Evolutionary conservation across 2,797 vertebrate genomes (phyloP), one percentile per base, ranked within the genome.

Genomic region (Hoplostethus atlanticus): DNA sequence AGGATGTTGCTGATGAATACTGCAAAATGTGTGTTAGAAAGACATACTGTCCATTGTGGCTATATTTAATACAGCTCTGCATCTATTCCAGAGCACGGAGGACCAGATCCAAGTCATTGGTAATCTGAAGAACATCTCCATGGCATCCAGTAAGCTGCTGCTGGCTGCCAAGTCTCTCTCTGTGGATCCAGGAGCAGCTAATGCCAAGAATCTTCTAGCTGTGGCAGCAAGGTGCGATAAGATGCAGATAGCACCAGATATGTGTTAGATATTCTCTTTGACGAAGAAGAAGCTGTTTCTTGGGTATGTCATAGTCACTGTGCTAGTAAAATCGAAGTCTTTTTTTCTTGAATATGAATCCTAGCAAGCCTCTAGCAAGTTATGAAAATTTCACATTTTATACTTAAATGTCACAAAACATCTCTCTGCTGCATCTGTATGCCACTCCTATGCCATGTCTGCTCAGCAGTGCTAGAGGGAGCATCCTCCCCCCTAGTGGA

Each of bases 91-190:
- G 98, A 97, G 95, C n/a, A 96, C 97, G 89, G 98, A 99, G 15
- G 98, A 99, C 92, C 97, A 99, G 94, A 97, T 99, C 79, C 98
- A 99, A 91, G 98, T 99, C 69, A 97, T 99, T 81, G 97, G 98
- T 68, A 99, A 98, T 91, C 96, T 99, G 83, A 99, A 99, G 92
- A 99, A 97, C 79, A 99, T 99, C 92, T 99, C 98, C 0, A 99
- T 99, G 98, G 97, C 98, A 1, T 99, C 98, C 85, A 99, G 97
- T 92, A 99, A 99, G 85, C 93, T 99, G 76, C 90, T 99, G 63
- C 89, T 99, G 74, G 98, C 98, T 36, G 98, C 98, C 89, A 99
- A 99, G 81, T 99, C 98, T 71, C 95, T 99, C 40, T 99, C 98
- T 42, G 98, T 99, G 76, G 98, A 99, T 87, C 97, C 98, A 2